Evolutionary conservation across 2,888 invertebrate species (phyloP).

Genomic region (Rhingia rostrata): DNA sequence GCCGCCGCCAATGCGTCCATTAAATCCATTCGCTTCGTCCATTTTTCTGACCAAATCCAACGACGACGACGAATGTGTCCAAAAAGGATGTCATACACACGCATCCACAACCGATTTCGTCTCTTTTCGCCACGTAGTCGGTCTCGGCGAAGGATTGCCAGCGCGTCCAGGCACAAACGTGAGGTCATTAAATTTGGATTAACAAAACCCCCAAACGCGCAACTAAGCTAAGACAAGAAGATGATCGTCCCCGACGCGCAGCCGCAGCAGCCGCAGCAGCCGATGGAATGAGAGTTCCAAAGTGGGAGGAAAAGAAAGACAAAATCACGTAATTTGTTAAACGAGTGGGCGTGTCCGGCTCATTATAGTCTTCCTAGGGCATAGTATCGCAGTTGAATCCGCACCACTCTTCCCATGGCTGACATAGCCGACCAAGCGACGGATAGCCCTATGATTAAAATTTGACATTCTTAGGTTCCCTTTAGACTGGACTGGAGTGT

Average conservation of each 20-base stretch:
- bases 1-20: conserved; percentile 33
- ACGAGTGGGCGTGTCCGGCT: conserved; percentile 72
- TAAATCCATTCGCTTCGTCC: conserved; percentile 27
- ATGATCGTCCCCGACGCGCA: conserved; percentile 22
- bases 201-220: conserved; percentile 39
- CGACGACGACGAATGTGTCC: conserved; percentile 43
- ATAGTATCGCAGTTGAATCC: conserved; percentile 22
- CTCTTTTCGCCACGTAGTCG: conserved; percentile 13
- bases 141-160: conserved; percentile 12
- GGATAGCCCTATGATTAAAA: conserved; percentile 72
- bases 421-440: conserved; percentile 17
- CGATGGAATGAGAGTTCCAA: background rate
- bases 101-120: background rate
- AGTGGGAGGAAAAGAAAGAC: conserved; percentile 71
- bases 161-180: conserved; percentile 51
- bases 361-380: conserved; percentile 72
- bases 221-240: conserved; percentile 25
- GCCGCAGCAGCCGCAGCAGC: conserved; percentile 1
- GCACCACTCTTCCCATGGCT: conserved; percentile 20
- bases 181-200: conserved; percentile 74
- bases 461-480: conserved; percentile 69
- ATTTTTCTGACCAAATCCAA: conserved; percentile 36
- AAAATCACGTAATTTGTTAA: conserved; percentile 75
- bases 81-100: conserved; percentile 60
- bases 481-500: conserved; percentile 6